Evolutionary conservation across 2,888 invertebrate species (phyloP).

Genomic region (Galerucella calmariensis): DNA sequence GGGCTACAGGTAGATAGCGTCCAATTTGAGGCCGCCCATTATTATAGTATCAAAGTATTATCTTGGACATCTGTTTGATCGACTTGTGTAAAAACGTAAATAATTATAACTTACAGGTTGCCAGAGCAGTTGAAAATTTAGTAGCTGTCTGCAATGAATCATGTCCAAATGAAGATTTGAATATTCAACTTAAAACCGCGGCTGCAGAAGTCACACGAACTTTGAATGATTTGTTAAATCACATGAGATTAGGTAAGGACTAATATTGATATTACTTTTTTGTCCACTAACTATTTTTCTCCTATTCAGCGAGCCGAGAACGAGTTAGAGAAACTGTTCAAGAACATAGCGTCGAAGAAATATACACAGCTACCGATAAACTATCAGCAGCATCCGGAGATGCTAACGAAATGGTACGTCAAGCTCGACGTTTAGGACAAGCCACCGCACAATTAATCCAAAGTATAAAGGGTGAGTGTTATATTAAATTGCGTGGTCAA

Average conservation of each 20-base stretch:
- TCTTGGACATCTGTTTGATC: not conserved
- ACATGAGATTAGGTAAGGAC: slow-evolving; percentile 78
- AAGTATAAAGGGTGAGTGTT: slow-evolving; percentile 76
- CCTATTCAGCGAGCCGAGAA: slow-evolving; percentile 68
- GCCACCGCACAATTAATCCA: slow-evolving; percentile 95
- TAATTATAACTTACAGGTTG: slow-evolving; percentile 68
- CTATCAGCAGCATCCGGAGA: slow-evolving; percentile 87
- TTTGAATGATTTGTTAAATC: slow-evolving; percentile 88
- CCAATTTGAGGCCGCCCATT: too few relatives aligned
- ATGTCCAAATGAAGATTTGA: slow-evolving; percentile 73
- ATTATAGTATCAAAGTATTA: too few relatives aligned
- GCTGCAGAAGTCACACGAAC: slow-evolving; percentile 90
- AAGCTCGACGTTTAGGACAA: slow-evolving; percentile 90
- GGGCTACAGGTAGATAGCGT: too few relatives aligned
- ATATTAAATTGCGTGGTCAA: too few relatives aligned
- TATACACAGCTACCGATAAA: slow-evolving; percentile 89
- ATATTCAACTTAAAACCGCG: slow-evolving; percentile 83
- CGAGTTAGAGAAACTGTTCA: slow-evolving; percentile 75
- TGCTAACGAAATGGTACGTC: slow-evolving; percentile 93
- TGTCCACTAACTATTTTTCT: not conserved
- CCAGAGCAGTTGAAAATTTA: slow-evolving; percentile 89
- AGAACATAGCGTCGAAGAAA: slow-evolving; percentile 86
- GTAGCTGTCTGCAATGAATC: slow-evolving; percentile 84
- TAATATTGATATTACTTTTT: too few relatives aligned
- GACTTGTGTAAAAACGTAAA: too few relatives aligned